Evolutionary conservation across 2,113 vertebrate species (phyloP).

Genomic region (Oryzias celebensis): DNA sequence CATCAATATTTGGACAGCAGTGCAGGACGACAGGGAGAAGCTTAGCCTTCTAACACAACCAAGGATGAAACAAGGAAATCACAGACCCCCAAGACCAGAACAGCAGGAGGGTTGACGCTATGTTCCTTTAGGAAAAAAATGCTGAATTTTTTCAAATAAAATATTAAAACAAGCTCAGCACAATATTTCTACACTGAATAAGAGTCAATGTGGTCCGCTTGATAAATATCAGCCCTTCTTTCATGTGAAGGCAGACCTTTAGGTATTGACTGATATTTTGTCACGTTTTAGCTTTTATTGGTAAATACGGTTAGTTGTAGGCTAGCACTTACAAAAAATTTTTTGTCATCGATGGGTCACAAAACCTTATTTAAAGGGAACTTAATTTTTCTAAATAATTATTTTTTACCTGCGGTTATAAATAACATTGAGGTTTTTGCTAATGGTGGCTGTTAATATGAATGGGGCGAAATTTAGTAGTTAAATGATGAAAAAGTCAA

Average conservation of each 20-base stretch:
- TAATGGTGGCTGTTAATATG: too few species aligned
- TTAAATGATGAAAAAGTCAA: too few species aligned
- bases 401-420: too few species aligned
- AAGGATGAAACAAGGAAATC: slow-evolving; percentile 59
- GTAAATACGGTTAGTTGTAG: slow-evolving; percentile 6
- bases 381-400: neutral
- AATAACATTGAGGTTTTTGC: too few species aligned
- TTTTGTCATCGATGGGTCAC: too few species aligned
- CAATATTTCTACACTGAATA: slow-evolving; percentile 18
- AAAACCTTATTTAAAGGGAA: neutral
- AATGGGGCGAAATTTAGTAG: too few species aligned
- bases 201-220: slow-evolving; percentile 42
- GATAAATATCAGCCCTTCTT: slow-evolving; percentile 44
- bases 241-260: slow-evolving; percentile 25
- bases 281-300: slow-evolving; percentile 18
- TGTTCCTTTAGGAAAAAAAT: slow-evolving; percentile 33
- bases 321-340: too few species aligned
- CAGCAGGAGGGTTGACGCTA: slow-evolving; percentile 29
- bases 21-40: slow-evolving; percentile 35
- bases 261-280: slow-evolving; percentile 17
- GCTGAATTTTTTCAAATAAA: slow-evolving; percentile 19
- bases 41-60: slow-evolving; percentile 34
- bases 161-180: slow-evolving; percentile 37
- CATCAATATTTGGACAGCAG: slow-evolving; percentile 70
- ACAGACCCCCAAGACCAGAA: slow-evolving; percentile 53